These are phyloP conservation scores for Drosophila pseudoananassae DNA, from an alignment of 1,140 invertebrate species.

Conservation along the genomic window DNA sequence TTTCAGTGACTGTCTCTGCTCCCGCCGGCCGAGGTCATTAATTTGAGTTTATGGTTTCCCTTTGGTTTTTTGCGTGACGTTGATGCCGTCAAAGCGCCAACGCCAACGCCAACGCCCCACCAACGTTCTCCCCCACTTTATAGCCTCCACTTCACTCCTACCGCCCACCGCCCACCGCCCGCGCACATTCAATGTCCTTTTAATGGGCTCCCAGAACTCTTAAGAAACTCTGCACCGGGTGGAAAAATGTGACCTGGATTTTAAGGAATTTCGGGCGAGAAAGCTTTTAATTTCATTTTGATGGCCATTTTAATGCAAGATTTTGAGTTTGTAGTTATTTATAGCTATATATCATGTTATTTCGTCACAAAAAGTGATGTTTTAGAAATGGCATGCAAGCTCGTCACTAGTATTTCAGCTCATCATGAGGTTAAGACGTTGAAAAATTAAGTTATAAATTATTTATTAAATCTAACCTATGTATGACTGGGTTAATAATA, in stretches of 20 bases:
- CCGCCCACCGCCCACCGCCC: conserved; percentile 9
- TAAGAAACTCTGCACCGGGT: conserved; percentile 25
- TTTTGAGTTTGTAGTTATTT: too few relatives aligned
- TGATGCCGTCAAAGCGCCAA: conserved; percentile 63
- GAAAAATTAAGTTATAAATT: too few relatives aligned
- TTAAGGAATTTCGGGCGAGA: background rate
- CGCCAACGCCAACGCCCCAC: conserved; percentile 53
- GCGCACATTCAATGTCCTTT: conserved; percentile 76
- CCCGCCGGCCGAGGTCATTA: conserved; percentile 68
- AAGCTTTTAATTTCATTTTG: background rate
- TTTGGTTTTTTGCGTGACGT: conserved; percentile 75
- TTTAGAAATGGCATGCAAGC: too few relatives aligned
- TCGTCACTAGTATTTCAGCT: too few relatives aligned
- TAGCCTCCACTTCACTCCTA: background rate
- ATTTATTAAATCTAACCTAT: too few relatives aligned
- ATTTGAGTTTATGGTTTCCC: conserved; percentile 83
- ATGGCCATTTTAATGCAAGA: too few relatives aligned
- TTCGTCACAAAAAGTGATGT: too few relatives aligned
- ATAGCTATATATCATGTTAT: too few relatives aligned
- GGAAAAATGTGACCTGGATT: conserved; percentile 26
- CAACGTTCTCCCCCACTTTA: background rate
- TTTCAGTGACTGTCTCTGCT: background rate
- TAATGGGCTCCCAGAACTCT: conserved; percentile 39
- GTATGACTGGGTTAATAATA: too few relatives aligned
- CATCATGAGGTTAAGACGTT: too few relatives aligned